Conservation (phyloP, 2,113 vertebrate species). For the Callipepla squamata region DNA sequence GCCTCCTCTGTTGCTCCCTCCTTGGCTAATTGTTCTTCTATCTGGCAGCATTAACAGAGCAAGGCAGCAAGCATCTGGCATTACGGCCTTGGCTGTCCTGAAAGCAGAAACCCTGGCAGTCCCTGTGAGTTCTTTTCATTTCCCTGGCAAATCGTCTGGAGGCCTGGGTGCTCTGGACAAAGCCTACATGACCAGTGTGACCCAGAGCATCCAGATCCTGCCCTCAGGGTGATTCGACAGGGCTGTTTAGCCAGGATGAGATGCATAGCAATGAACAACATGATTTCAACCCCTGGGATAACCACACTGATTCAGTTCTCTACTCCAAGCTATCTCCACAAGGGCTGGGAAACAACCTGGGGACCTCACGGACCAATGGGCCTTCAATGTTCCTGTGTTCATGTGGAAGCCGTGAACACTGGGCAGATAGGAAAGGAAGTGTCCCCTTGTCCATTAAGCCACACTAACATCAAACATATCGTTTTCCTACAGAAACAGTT, state of each 20-base stretch:
- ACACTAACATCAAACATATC: background rate
- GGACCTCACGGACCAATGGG: background rate
- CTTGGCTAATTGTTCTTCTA: background rate
- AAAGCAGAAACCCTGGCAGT: background rate
- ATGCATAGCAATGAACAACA: background rate
- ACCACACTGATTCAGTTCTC: background rate
- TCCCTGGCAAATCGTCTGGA: background rate
- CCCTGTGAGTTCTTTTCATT: background rate
- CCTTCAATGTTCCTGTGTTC: background rate
- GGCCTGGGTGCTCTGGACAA: background rate
- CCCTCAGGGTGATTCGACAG: background rate
- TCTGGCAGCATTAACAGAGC: background rate
- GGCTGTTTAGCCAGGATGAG: background rate
- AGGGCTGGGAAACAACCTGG: background rate
- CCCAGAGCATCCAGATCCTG: background rate
- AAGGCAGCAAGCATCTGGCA: constrained; percentile 8
- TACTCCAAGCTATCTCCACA: background rate
- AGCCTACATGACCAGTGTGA: background rate
- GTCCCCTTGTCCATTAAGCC: background rate
- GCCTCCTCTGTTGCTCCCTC: background rate
- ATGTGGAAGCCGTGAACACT: background rate
- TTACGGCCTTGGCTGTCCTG: background rate
- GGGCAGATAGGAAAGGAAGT: background rate
- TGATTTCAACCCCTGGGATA: background rate
- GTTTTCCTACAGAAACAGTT: background rate